phyloP scores from a whole-genome alignment of 2,888 invertebrate genomes.

The Chymomyza caudatula region DNA sequence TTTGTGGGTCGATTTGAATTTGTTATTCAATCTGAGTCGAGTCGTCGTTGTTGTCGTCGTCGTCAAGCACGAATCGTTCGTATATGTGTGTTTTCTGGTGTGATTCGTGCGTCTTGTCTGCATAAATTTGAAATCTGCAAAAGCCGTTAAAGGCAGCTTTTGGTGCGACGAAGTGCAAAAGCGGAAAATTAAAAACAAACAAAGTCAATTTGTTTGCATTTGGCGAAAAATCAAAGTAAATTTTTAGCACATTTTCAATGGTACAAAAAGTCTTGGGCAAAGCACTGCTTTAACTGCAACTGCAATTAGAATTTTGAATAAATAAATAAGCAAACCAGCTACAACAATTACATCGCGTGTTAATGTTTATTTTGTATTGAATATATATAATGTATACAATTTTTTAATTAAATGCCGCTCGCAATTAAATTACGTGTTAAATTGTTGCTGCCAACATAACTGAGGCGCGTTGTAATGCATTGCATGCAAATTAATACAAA shows the following conservation, averaged over 20 bases:
- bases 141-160: constrained; percentile 20
- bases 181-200: constrained; percentile 64
- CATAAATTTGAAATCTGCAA: constrained; percentile 1
- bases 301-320: background rate
- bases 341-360: background rate
- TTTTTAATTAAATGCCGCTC: constrained; percentile 27
- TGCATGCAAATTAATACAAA: constrained; percentile 53
- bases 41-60: constrained; percentile 27
- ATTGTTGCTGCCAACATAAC: constrained; percentile 27
- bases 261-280: constrained; percentile 13
- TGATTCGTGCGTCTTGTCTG: background rate
- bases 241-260: constrained; percentile 16
- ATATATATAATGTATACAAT: constrained; percentile 19
- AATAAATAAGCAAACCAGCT: background rate
- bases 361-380: constrained; percentile 1
- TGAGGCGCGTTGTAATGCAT: background rate
- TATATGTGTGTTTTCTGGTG: background rate
- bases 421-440: constrained; percentile 54
- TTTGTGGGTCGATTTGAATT: constrained; percentile 16
- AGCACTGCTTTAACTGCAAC: constrained; percentile 14
- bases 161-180: constrained; percentile 24
- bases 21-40: constrained; percentile 38
- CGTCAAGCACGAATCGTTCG: constrained; percentile 17
- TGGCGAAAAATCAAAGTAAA: constrained; percentile 32
- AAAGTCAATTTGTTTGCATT: constrained; percentile 49